Conservation (phyloP, 2,113 vertebrate species). For the Gymnocephalus cernua region DNA sequence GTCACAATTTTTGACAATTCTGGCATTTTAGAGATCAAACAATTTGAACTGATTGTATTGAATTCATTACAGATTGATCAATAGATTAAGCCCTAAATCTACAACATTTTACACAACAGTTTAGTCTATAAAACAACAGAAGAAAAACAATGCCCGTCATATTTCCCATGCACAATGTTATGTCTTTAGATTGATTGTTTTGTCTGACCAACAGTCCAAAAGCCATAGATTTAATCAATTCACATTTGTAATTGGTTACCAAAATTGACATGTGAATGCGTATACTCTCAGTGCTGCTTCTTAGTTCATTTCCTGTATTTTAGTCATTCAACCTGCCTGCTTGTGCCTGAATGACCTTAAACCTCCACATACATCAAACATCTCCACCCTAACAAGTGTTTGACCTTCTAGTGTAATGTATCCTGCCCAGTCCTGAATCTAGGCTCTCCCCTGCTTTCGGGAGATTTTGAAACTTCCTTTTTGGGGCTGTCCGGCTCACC, state of each 20-base stretch:
- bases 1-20: too few species aligned
- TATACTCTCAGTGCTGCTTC: background rate
- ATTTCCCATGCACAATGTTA: background rate
- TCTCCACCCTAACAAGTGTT: slow-evolving; percentile 54
- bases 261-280: background rate
- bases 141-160: too few species aligned
- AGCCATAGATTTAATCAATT: background rate
- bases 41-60: background rate
- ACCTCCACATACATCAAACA: slow-evolving; percentile 15
- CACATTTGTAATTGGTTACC: too few species aligned
- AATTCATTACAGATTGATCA: background rate
- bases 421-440: slow-evolving; percentile 63
- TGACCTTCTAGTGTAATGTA: slow-evolving; percentile 59
- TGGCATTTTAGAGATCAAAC: too few species aligned
- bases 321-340: background rate
- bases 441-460: slow-evolving; percentile 87
- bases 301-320: slow-evolving; percentile 4
- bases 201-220: background rate
- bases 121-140: background rate
- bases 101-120: too few species aligned
- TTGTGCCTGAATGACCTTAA: slow-evolving; percentile 26
- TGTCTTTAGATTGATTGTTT: background rate
- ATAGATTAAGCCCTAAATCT: background rate
- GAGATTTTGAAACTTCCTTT: slow-evolving; percentile 93
- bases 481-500: slow-evolving; percentile 87